A percentile compares a stretch with the other conserved stretches of the same genome.
Evolutionary conservation across 1,140 invertebrate genomes (phyloP).

Genomic region (Ctenoplectra terminalis): DNA sequence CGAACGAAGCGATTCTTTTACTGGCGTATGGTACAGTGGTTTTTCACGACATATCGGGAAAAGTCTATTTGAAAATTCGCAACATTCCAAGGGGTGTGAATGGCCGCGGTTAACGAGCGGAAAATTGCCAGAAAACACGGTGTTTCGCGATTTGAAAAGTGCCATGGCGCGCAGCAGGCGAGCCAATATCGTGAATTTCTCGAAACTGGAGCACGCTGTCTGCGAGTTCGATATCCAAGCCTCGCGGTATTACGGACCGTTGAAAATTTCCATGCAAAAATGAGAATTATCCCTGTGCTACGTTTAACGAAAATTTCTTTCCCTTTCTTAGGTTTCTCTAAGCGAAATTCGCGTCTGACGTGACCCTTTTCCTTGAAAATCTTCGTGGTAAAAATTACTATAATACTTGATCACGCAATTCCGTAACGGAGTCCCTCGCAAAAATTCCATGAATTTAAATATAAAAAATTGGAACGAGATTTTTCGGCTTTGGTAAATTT

Average conservation of each 20-base stretch:
- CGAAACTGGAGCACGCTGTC: background rate
- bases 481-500: no score
- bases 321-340: background rate
- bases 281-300: background rate
- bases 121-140: background rate
- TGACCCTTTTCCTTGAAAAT: background rate
- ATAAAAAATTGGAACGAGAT: no score
- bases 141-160: background rate
- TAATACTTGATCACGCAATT: background rate
- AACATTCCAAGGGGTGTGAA: background rate
- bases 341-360: background rate
- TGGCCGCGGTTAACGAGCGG: background rate
- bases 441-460: background rate
- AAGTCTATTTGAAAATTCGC: background rate
- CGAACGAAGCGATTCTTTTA: no score
- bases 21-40: no score
- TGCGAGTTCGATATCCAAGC: background rate
- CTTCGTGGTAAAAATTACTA: background rate
- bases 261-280: background rate
- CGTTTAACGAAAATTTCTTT: background rate
- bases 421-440: background rate
- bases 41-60: no score
- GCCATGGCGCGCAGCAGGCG: background rate
- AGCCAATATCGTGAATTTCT: constrained; percentile 7
- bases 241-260: background rate